Conservation (phyloP, 2,113 vertebrate genomes). For the Leptocoma aspasia region DNA sequence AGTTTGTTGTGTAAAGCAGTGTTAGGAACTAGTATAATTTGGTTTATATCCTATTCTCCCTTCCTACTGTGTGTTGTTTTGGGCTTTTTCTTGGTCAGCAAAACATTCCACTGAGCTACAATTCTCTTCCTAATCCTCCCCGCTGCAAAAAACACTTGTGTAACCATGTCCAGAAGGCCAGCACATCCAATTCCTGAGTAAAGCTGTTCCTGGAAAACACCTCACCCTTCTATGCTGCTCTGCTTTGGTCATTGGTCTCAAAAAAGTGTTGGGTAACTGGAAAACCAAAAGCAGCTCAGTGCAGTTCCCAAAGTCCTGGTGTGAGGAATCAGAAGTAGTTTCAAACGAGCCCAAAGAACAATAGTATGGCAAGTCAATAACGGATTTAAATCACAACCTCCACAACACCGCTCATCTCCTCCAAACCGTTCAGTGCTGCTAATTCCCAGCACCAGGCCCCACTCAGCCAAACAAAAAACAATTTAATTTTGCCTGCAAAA, state of each 20-base stretch:
- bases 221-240: rapidly evolving
- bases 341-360: neutral
- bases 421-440: rapidly evolving
- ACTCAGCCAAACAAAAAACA: rapidly evolving
- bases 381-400: neutral
- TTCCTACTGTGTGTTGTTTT: neutral
- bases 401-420: rapidly evolving
- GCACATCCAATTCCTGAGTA: neutral
- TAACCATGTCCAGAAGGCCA: neutral
- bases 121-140: neutral
- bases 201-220: neutral
- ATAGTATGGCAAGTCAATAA: rapidly evolving
- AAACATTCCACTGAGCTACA: neutral
- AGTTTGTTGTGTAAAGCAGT: neutral
- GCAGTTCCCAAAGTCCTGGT: rapidly evolving
- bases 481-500: neutral
- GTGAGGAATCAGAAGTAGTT: rapidly evolving
- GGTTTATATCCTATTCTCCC: neutral
- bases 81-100: neutral
- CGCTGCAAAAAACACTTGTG: neutral
- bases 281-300: neutral
- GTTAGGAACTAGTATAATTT: neutral
- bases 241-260: rapidly evolving
- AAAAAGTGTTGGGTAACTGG: neutral
- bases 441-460: neutral